Base-by-base conservation (phyloP, 2,888 invertebrate species). In the Germaria angustata region DNA sequence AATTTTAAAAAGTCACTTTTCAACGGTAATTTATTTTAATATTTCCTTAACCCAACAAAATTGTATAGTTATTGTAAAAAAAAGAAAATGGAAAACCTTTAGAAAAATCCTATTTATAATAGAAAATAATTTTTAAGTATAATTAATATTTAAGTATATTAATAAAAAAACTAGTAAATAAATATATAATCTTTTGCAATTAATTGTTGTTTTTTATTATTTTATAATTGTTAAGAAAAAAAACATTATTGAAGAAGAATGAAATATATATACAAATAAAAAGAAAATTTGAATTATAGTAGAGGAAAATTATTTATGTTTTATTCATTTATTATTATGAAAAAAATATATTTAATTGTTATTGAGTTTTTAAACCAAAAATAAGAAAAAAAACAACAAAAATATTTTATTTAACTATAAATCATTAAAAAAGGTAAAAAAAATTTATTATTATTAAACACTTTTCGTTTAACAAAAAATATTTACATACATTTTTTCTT, bases 351-450 rank as follows among this genome's bases (percentile, higher is more conserved):
- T 73, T 81, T 73, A 73, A 81, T 73, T 81, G 81, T 81, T 81
- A 82, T 82, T 82, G 79, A 79, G 79, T 82, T 82, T 79, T 82
- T 73, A 78, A 81, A 78, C 20, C 39, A 80, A 75, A 75, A 34
- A 36, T 39, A n/a, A 53, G 13, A 53, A 73, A 39, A 24, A 71
- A 75, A 1, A 15, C 0, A 57, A n/a, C 34, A 24, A 71, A 66
- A 71, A 76, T 44, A 76, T 82, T 79, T 79, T 82, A 82, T 44
- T 82, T 75, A 69, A 36, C 28, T 55, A 55, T 17, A 61, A 81
- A 72, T 80, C 63, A 55, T 2, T 34, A 15, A 32, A 24, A 59
- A 71, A 34, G 34, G 15, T 8, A 46, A 57, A 44, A 34, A 17
- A 20, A 71, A 65, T 39, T 49, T 57, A 17, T 5, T 41, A 69